Base-by-base conservation (phyloP, 2,797 vertebrate species). In the Hybognathus amarus region DNA sequence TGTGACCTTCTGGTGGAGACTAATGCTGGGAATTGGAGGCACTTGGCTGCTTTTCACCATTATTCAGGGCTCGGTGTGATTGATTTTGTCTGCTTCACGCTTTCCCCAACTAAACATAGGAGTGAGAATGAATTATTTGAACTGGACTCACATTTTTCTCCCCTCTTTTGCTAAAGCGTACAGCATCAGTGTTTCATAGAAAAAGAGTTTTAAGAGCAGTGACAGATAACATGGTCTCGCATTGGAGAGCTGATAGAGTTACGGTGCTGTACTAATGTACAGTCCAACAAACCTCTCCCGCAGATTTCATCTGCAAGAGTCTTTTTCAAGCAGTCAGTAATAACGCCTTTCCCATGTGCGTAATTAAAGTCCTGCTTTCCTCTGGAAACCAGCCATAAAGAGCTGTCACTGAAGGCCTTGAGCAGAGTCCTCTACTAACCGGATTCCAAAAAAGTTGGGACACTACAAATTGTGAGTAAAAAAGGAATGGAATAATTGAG, bases 111-210 rank as follows among this genome's bases (percentile, higher is more conserved):
- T 89, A 89, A 91, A 89, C 87, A 59, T 15, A 33, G 64, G 50
- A 64, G 79, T 83, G 83, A 87, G 77, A 87, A 36, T 78, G 87
- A 87, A 91, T 83, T 87, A 89, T 89, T 89, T 77, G 82, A 79
- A 73, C 74, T 80, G 87, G 89, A 56, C 45, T n/a, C 38, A 45
- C 6, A 13, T 86, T 68, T 87, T 89, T 91, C 86, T 86, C 82
- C 85, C 79, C 76, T 82, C n/a, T 86, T 83, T 78, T 83, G 42
- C 70, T 24, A 81, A 79, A 85, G 84, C 4, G 1, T 84, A 88
- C 89, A 86, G 88, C 87, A 86, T 91, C 88, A 91, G 87, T 91
- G 78, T 92, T 93, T 92, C 91, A 89, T 86, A 87, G 90, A 89
- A 91, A 89, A 85, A 56, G 80, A 90, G 79, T 84, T 84, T 87